These are phyloP conservation scores for Notodonta dromedarius DNA, from an alignment of 2,888 invertebrate genomes.

Conservation along the genomic window DNA sequence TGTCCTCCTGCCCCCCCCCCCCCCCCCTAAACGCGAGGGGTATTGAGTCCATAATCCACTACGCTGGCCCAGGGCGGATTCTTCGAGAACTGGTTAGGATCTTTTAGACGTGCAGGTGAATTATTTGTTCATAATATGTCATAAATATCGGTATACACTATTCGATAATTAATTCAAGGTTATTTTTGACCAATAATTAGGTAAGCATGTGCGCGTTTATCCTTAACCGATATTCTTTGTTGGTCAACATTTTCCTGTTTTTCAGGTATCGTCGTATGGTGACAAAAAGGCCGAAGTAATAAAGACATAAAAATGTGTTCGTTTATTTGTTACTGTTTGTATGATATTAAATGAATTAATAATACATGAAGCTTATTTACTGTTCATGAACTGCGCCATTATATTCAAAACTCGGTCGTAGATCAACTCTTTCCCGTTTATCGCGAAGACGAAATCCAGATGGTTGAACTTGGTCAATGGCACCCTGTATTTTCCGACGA, in stretches of 20 bases:
- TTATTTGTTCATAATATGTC: too few relatives aligned
- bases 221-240: too few relatives aligned
- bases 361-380: conserved; percentile 3
- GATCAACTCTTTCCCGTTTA: conserved; percentile 82
- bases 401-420: conserved; percentile 81
- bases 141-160: too few relatives aligned
- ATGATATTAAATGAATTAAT: neutral
- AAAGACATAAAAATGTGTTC: conserved; percentile 20
- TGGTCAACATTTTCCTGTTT: conserved; percentile 5
- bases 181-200: too few relatives aligned
- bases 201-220: too few relatives aligned
- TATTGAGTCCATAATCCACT: too few relatives aligned
- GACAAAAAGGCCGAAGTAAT: conserved; percentile 22
- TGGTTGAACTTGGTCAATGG: conserved; percentile 79
- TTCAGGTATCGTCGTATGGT: conserved; percentile 17
- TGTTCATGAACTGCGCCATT: conserved; percentile 63
- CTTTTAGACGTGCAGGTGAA: too few relatives aligned
- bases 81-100: too few relatives aligned
- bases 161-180: too few relatives aligned
- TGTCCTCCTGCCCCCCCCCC: too few relatives aligned
- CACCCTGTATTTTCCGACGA: conserved; percentile 76
- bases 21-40: too few relatives aligned
- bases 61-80: too few relatives aligned
- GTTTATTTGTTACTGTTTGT: conserved; percentile 22
- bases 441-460: conserved; percentile 84